Evolutionary conservation across 2,113 vertebrate species (phyloP).

Genomic region (Brienomyrus longianalis): DNA sequence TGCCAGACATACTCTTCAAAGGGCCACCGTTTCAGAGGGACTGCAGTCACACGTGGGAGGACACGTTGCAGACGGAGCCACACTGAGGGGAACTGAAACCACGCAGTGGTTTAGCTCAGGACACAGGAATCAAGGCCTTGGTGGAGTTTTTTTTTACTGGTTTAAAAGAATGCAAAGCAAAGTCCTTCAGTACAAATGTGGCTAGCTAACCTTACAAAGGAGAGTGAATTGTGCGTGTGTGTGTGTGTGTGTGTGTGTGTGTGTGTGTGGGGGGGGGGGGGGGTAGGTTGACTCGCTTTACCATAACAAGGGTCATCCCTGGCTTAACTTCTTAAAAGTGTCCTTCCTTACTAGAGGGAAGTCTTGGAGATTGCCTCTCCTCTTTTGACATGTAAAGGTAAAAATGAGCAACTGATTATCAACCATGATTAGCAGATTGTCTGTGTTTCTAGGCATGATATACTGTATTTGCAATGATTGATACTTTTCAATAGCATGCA

Average conservation of each 20-base stretch:
- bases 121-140: neutral
- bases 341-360: neutral
- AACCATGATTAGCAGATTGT: neutral
- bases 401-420: neutral
- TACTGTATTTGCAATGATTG: neutral
- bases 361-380: neutral
- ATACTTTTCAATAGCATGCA: neutral
- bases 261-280: neutral
- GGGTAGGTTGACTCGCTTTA: neutral
- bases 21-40: neutral
- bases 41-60: neutral
- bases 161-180: neutral
- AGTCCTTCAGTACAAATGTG: neutral
- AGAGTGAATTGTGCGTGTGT: neutral
- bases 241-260: neutral
- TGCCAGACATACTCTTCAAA: conserved; percentile 17
- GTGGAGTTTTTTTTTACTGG: neutral
- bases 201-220: neutral
- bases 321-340: neutral
- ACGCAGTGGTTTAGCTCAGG: neutral
- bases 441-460: neutral
- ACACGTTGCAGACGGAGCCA: neutral
- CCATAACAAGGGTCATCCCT: neutral
- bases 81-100: neutral
- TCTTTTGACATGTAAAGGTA: neutral